A percentile compares a stretch with the other conserved stretches of the same genome.
These are phyloP conservation scores for Temnothorax nylanderi DNA, from an alignment of 1,140 invertebrate genomes.

Conservation along the genomic window DNA sequence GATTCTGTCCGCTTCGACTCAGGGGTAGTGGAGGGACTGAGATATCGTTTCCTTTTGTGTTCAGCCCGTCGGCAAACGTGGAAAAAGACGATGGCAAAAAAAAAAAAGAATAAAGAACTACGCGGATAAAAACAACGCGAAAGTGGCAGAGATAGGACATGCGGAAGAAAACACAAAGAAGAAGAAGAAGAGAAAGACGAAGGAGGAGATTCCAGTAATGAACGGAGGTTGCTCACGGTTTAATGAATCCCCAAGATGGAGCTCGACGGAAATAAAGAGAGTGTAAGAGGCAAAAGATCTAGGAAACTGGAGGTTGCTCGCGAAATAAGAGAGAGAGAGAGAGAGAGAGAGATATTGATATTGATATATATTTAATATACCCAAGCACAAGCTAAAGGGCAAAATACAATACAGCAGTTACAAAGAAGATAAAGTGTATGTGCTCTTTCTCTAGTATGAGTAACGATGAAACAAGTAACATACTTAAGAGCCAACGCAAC, in stretches of 20 bases:
- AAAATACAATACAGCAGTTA: too few relatives aligned
- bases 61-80: constrained; percentile 35
- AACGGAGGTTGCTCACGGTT: constrained; percentile 61
- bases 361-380: too few relatives aligned
- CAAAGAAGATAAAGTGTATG: too few relatives aligned
- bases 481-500: too few relatives aligned
- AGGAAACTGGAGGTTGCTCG: neutral
- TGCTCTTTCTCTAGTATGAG: too few relatives aligned
- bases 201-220: constrained; percentile 55
- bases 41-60: constrained; percentile 59
- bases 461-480: too few relatives aligned
- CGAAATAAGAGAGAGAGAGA: neutral
- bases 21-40: constrained; percentile 11
- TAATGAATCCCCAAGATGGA: constrained; percentile 66
- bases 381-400: too few relatives aligned
- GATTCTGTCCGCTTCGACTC: constrained; percentile 31
- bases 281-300: constrained; percentile 29
- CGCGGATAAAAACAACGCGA: constrained; percentile 42
- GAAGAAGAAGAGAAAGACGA: neutral
- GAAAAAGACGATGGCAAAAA: constrained; percentile 35
- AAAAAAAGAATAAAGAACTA: constrained; percentile 10
- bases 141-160: neutral
- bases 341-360: neutral
- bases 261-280: constrained; percentile 52
- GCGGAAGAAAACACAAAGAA: neutral